phyloP scores from a whole-genome alignment of 2,888 invertebrate species.

The Tenthredo mesomela region DNA sequence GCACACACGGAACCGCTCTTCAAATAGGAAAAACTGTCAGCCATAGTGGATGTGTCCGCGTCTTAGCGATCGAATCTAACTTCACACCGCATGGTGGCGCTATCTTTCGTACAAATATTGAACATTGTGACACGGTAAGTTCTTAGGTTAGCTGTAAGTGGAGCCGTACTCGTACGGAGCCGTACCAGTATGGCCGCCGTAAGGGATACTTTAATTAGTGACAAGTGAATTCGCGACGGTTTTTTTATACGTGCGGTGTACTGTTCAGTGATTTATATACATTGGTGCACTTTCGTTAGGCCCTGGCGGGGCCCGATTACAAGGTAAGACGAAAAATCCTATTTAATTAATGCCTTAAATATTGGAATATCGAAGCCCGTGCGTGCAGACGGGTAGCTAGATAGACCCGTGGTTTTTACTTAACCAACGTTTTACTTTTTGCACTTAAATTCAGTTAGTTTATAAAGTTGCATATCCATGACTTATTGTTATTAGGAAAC shows the following conservation, averaged over 20 bases:
- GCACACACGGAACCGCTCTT: constrained; percentile 49
- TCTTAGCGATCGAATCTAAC: constrained; percentile 33
- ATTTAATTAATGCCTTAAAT: not conserved
- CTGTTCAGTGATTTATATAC: not conserved
- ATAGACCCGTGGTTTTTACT: not conserved
- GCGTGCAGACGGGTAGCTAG: not conserved
- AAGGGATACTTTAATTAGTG: constrained; percentile 39
- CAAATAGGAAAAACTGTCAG: constrained; percentile 51
- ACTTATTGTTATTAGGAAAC: not conserved
- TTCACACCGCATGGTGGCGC: constrained; percentile 26
- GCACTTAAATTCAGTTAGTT: not conserved
- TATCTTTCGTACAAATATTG: not conserved
- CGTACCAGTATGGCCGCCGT: constrained; percentile 48
- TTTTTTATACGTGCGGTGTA: not conserved
- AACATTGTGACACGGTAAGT: not conserved
- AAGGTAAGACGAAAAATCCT: constrained; percentile 34
- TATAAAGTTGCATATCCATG: not conserved
- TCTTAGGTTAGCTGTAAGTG: not conserved
- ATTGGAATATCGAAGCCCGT: not conserved
- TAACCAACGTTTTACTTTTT: not conserved
- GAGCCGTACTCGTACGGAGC: not conserved
- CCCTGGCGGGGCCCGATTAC: constrained; percentile 37
- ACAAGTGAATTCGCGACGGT: constrained; percentile 46
- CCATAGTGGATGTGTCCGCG: constrained; percentile 42
- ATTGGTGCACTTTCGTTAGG: constrained; percentile 11